Percentiles rank a stretch among this genome's conserved stretches.
These are phyloP conservation scores for Monoplex corrugatus DNA, from an alignment of 2,888 invertebrate genomes.

Conservation along the genomic window DNA sequence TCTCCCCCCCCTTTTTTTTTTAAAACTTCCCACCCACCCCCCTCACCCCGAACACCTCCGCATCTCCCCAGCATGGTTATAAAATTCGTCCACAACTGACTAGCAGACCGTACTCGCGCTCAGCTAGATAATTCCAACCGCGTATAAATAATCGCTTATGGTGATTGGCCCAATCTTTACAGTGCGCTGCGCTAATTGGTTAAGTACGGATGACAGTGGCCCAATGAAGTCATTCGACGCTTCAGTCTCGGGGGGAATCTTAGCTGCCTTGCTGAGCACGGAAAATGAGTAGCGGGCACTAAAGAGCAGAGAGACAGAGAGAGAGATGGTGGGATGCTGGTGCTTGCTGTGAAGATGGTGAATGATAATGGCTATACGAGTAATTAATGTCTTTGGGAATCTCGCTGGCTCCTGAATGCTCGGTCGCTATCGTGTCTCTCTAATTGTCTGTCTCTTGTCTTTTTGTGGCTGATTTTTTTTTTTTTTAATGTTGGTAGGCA, in stretches of 20 bases:
- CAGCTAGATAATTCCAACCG: constrained; percentile 18
- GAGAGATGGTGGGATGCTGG: neutral
- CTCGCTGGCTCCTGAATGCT: neutral
- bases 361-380: neutral
- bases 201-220: constrained; percentile 22
- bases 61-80: neutral
- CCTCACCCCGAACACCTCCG: neutral
- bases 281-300: neutral
- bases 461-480: neutral
- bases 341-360: neutral
- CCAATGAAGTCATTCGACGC: constrained; percentile 9
- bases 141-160: constrained; percentile 39
- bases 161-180: constrained; percentile 35
- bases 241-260: constrained; percentile 25
- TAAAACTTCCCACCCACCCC: neutral
- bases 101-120: neutral
- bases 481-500: neutral
- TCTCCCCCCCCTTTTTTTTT: too few relatives aligned
- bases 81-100: too few relatives aligned
- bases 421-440: too few relatives aligned
- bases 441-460: too few relatives aligned
- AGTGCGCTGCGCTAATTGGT: constrained; percentile 27
- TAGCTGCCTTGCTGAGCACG: neutral
- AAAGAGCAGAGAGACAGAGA: too few relatives aligned
- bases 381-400: constrained; percentile 15